Evolutionary conservation across 2,888 invertebrate genomes (phyloP).

Genomic region (Euzophera pinguis): DNA sequence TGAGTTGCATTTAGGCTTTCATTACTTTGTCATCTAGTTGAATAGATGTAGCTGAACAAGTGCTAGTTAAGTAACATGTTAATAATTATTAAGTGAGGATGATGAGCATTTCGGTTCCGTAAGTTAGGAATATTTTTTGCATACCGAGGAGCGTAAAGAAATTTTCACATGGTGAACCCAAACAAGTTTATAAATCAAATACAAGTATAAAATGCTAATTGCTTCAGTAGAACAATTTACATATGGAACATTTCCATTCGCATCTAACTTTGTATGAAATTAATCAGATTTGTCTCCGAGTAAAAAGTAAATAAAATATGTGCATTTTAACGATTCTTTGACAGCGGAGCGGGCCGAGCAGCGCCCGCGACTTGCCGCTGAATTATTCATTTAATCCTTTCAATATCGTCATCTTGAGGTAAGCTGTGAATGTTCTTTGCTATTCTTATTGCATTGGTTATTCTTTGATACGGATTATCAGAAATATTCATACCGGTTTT

Average conservation of each 20-base stretch:
- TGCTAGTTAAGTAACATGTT: too few species aligned
- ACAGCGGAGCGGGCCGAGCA: slow-evolving; percentile 47
- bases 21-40: too few species aligned
- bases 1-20: too few species aligned
- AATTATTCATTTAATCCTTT: slow-evolving; percentile 71
- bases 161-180: neutral
- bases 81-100: too few species aligned
- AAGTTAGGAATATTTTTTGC: too few species aligned
- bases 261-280: slow-evolving; percentile 21
- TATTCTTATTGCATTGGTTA: slow-evolving; percentile 41
- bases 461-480: slow-evolving; percentile 25
- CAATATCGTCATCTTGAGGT: slow-evolving; percentile 55
- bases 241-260: slow-evolving; percentile 12
- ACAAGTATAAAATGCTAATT: slow-evolving; percentile 1
- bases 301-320: slow-evolving; percentile 50
- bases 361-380: slow-evolving; percentile 57
- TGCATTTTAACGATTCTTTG: slow-evolving; percentile 59
- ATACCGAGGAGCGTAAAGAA: too few species aligned
- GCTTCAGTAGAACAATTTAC: neutral
- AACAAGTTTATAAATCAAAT: neutral
- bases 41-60: too few species aligned
- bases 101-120: too few species aligned
- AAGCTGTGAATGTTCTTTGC: slow-evolving; percentile 41
- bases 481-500: neutral
- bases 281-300: slow-evolving; percentile 33